These are phyloP conservation scores for Octodon degus DNA, from an alignment of 2,113 vertebrate species.

Conservation along the genomic window DNA sequence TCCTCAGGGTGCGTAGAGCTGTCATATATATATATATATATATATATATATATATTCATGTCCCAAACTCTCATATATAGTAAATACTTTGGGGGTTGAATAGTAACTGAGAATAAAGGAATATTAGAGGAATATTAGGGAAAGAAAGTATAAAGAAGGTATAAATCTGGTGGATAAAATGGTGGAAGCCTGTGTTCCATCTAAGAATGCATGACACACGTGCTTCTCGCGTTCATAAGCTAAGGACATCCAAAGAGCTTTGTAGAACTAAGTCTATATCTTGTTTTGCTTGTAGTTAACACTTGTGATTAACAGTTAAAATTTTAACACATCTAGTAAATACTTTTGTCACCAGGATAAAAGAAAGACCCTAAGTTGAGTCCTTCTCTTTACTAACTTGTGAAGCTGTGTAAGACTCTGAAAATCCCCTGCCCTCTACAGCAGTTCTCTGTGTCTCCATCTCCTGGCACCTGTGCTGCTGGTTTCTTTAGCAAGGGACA, in stretches of 20 bases:
- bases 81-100: not conserved
- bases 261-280: not conserved
- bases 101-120: not conserved
- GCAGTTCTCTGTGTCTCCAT: accelerated
- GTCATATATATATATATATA: too few relatives aligned
- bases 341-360: not conserved
- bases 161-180: not conserved
- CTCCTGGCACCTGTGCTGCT: not conserved
- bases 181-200: not conserved
- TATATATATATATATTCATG: not conserved
- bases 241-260: not conserved
- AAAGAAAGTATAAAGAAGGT: too few relatives aligned
- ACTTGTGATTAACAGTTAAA: not conserved
- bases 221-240: not conserved
- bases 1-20: too few relatives aligned
- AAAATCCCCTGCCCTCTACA: not conserved
- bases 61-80: not conserved
- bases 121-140: not conserved
- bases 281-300: not conserved
- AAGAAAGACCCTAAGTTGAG: not conserved
- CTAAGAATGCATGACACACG: not conserved
- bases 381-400: not conserved
- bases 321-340: not conserved
- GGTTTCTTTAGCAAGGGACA: not conserved
- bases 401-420: not conserved